Percentiles rank a stretch among this genome's conserved stretches.
These are phyloP conservation scores for Oreocharis arfaki DNA, from an alignment of 2,113 vertebrate species.

Conservation along the genomic window DNA sequence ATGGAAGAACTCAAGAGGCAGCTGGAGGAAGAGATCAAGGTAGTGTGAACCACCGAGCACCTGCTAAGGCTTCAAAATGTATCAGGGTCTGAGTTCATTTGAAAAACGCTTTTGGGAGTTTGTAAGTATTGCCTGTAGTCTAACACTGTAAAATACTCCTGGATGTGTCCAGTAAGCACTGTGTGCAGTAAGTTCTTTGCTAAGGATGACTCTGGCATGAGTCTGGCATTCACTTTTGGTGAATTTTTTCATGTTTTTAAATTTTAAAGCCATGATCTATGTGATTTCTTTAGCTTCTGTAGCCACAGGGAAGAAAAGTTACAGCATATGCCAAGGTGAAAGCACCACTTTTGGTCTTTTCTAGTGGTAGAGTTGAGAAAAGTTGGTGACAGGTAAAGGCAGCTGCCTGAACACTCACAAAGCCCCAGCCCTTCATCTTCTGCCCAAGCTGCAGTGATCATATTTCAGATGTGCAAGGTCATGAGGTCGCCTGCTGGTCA, in stretches of 20 bases:
- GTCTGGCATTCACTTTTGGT: no score
- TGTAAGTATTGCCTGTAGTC: not conserved
- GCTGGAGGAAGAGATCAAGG: conserved; percentile 78
- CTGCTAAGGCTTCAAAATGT: not conserved
- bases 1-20: conserved; percentile 76
- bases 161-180: not conserved
- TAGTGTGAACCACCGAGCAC: not conserved
- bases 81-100: not conserved
- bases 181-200: not conserved
- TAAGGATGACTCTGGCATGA: not conserved
- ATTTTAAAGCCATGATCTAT: not conserved
- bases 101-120: not conserved
- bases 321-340: not conserved
- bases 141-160: not conserved
- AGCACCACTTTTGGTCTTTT: not conserved
- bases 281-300: not conserved
- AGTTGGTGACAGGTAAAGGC: not conserved
- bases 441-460: not conserved
- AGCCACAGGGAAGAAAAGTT: not conserved
- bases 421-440: not conserved
- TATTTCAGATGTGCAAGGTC: not conserved
- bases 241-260: not conserved
- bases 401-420: not conserved
- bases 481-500: not conserved
- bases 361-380: not conserved